A percentile compares a stretch with the other conserved stretches of the same genome.
Conservation (phyloP, 2,888 invertebrate genomes). For the Pristionchus arcanus region DNA sequence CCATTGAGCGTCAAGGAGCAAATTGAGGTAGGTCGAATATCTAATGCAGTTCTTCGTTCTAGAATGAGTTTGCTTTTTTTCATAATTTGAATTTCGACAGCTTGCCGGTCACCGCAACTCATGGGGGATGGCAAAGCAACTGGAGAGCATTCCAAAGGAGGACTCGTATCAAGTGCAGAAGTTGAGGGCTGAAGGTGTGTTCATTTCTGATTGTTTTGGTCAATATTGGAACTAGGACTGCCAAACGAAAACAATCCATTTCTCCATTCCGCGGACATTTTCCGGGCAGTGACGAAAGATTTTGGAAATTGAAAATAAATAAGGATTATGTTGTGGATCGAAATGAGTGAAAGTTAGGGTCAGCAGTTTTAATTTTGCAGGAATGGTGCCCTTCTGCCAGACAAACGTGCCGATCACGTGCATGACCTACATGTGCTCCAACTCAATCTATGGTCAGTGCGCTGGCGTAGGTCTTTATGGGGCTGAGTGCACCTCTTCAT, state of each 20-base stretch:
- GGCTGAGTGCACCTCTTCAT: too few relatives aligned
- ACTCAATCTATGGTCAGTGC: constrained; percentile 75
- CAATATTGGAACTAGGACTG: too few relatives aligned
- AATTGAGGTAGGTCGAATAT: constrained; percentile 35
- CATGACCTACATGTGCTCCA: constrained; percentile 72
- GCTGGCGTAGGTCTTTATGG: neutral
- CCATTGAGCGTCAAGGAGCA: constrained; percentile 65
- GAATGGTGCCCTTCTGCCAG: constrained; percentile 81
- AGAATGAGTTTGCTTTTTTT: too few relatives aligned
- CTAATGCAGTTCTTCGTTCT: too few relatives aligned
- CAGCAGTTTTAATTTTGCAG: too few relatives aligned
- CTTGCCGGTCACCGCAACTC: neutral
- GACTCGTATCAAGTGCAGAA: constrained; percentile 50
- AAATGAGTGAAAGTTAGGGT: too few relatives aligned
- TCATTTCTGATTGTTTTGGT: too few relatives aligned
- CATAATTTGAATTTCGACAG: neutral
- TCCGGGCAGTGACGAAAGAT: too few relatives aligned
- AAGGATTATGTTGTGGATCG: too few relatives aligned
- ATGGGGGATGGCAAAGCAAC: neutral
- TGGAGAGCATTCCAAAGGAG: constrained; percentile 1
- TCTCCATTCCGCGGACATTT: too few relatives aligned
- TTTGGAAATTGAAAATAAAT: too few relatives aligned
- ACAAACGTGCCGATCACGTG: constrained; percentile 80
- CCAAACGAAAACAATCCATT: too few relatives aligned
- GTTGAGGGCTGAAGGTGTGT: constrained; percentile 51